A percentile compares a stretch with the other conserved stretches of the same genome.
phyloP scores from a whole-genome alignment of 2,797 vertebrate genomes.

The Lagodon rhomboides region DNA sequence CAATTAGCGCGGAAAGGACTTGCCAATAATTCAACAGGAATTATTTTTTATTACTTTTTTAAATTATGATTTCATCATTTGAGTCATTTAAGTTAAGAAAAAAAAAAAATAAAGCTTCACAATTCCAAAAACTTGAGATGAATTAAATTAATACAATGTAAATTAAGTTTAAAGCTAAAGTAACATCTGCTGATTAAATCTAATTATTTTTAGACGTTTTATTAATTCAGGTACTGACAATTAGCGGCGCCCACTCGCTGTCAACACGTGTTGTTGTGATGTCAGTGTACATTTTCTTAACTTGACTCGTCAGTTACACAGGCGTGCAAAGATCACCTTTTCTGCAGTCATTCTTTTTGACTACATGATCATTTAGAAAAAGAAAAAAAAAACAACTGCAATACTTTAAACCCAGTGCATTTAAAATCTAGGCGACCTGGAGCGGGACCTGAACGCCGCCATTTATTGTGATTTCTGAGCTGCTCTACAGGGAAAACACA shows the following conservation, averaged over 20 bases:
- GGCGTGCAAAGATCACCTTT: not conserved
- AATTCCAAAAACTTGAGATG: not conserved
- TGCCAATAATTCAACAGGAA: not conserved
- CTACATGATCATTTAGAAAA: not conserved
- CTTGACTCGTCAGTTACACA: not conserved
- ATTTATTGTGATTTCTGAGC: not conserved
- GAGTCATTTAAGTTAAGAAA: not conserved
- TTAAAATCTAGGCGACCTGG: not conserved
- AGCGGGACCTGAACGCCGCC: not conserved
- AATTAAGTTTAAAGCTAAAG: no score
- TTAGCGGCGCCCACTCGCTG: no score
- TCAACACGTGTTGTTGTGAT: no score
- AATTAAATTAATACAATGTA: not conserved
- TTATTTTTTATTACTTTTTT: not conserved
- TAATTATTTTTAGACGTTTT: no score
- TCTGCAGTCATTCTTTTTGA: not conserved
- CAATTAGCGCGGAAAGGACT: not conserved
- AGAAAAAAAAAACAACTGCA: no score
- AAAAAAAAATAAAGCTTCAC: not conserved
- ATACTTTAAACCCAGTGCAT: no score
- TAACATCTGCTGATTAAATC: no score
- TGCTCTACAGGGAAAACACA: not conserved
- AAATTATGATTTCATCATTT: not conserved
- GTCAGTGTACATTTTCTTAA: no score
- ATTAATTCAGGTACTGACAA: no score